These are phyloP conservation scores for Peucedramus taeniatus DNA, from an alignment of 2,113 vertebrate species.

Conservation along the genomic window DNA sequence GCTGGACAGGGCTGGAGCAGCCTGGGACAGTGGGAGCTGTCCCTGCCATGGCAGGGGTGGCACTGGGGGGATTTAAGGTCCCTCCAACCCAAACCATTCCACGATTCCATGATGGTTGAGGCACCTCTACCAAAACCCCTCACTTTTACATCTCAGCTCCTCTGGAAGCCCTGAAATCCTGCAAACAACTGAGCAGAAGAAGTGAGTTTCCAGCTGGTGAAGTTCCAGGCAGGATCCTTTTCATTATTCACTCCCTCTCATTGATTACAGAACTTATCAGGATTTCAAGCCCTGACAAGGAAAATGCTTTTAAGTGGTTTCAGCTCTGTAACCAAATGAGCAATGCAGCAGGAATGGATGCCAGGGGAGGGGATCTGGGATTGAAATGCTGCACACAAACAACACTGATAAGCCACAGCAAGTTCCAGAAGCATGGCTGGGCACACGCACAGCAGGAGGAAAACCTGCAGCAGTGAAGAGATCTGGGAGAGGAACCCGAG, in stretches of 20 bases:
- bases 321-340: background rate
- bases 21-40: background rate
- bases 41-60: background rate
- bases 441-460: background rate
- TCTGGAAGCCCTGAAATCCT: background rate
- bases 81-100: background rate
- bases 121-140: background rate
- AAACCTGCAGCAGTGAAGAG: background rate
- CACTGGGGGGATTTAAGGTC: background rate
- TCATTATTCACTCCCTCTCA: background rate
- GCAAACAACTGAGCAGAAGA: background rate
- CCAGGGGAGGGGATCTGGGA: background rate
- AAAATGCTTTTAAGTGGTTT: slow-evolving; percentile 11
- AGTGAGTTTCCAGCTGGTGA: background rate
- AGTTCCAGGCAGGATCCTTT: background rate
- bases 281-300: background rate
- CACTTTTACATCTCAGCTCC: background rate
- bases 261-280: slow-evolving; percentile 1
- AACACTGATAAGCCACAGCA: background rate
- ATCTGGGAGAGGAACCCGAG: background rate
- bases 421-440: background rate
- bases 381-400: background rate
- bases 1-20: background rate
- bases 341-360: background rate
- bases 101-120: background rate